A percentile compares a stretch with the other conserved stretches of the same genome.
Conservation (phyloP, 2,797 vertebrate genomes). For the Acanthiza pusilla region DNA sequence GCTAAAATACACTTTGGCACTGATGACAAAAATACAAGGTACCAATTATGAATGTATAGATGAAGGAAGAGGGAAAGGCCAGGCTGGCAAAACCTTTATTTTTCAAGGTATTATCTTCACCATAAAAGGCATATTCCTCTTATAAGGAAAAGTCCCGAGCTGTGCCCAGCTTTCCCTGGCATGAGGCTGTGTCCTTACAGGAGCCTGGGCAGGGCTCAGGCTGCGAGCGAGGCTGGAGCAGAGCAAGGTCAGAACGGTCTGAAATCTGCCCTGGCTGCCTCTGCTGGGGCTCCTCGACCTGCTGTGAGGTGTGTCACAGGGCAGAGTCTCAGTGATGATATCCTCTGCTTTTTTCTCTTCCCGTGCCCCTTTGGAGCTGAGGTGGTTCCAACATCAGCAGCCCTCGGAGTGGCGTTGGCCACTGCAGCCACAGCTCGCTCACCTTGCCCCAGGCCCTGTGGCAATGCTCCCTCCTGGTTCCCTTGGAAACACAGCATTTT, state of each 20-base stretch:
- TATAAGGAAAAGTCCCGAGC: too few species aligned
- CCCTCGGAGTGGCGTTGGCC: neutral
- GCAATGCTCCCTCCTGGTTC: neutral
- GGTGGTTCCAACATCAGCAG: neutral
- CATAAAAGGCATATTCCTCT: neutral
- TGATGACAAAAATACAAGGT: neutral
- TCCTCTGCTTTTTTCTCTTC: too few species aligned
- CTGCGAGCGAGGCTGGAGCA: neutral
- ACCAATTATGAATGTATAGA: neutral
- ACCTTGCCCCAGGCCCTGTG: neutral
- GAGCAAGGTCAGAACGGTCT: fast-evolving
- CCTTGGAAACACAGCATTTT: constrained; percentile 23
- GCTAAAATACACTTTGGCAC: neutral
- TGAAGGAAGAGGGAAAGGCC: neutral
- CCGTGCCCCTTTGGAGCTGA: neutral
- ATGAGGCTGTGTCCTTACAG: neutral
- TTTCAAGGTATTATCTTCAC: neutral
- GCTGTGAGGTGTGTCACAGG: neutral
- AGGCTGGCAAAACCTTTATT: neutral
- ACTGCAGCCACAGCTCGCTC: neutral
- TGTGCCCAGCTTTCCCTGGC: fast-evolving
- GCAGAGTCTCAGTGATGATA: neutral
- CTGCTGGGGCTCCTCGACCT: neutral
- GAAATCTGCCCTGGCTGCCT: neutral
- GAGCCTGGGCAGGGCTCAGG: neutral